Percentiles rank a stretch among this genome's conserved stretches.
Conservation (phyloP, 2,888 invertebrate species). For the Podotricha telesiphe region DNA sequence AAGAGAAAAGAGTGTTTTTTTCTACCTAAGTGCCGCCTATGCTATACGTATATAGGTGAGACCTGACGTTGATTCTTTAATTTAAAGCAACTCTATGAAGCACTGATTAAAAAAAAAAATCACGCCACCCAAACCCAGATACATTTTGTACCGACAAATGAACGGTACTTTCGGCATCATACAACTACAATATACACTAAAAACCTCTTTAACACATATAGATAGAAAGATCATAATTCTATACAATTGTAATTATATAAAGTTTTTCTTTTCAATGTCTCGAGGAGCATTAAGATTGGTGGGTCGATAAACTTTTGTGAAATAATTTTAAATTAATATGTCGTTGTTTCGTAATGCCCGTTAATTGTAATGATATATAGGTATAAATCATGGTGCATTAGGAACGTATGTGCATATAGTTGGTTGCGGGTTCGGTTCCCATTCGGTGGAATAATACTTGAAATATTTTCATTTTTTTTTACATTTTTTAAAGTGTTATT, state of each 20-base stretch:
- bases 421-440: not conserved
- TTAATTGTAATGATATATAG: not conserved
- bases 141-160: constrained; percentile 5
- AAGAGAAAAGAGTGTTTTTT: too few species aligned
- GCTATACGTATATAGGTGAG: too few species aligned
- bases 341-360: not conserved
- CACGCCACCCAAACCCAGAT: constrained; percentile 23
- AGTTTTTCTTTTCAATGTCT: constrained; percentile 17
- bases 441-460: not conserved
- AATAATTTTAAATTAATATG: constrained; percentile 8
- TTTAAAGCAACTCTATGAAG: too few species aligned
- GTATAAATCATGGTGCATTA: too few species aligned
- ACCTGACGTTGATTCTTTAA: too few species aligned
- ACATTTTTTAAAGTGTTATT: too few species aligned
- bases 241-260: not conserved
- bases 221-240: constrained; percentile 7
- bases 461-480: too few species aligned
- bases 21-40: too few species aligned
- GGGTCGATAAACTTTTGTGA: constrained; percentile 21
- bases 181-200: constrained; percentile 4
- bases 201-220: constrained; percentile 1
- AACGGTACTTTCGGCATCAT: constrained; percentile 16
- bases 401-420: not conserved
- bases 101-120: not conserved
- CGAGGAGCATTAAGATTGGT: constrained; percentile 14